Evolutionary conservation across 1,140 invertebrate genomes (phyloP).

Genomic region (Scaptomyza hsui): DNA sequence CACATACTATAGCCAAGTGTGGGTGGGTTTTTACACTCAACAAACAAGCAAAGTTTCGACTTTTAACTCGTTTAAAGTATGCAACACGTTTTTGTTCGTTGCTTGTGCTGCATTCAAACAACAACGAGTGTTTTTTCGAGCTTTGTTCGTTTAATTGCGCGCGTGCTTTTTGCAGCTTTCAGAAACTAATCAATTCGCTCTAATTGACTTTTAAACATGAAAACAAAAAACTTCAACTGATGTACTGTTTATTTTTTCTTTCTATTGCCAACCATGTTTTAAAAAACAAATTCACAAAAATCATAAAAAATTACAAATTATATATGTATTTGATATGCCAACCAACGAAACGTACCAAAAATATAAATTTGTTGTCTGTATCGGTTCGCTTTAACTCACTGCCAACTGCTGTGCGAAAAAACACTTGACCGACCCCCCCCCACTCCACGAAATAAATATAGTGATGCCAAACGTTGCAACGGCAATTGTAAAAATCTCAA

Average conservation of each 20-base stretch:
- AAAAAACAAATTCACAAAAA: constrained; percentile 39
- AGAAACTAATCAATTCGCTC: constrained; percentile 28
- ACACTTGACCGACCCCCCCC: constrained; percentile 53
- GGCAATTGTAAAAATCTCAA: constrained; percentile 73
- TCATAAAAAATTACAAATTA: constrained; percentile 41
- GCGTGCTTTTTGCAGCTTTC: constrained; percentile 12
- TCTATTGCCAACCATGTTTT: constrained; percentile 23
- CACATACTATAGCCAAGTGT: constrained; percentile 50
- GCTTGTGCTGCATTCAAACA: background rate
- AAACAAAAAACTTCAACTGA: constrained; percentile 21
- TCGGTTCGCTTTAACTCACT: constrained; percentile 75
- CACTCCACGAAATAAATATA: background rate
- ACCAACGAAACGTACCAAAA: constrained; percentile 43
- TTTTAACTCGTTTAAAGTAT: constrained; percentile 31
- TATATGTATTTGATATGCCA: constrained; percentile 38
- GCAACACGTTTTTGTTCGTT: constrained; percentile 33
- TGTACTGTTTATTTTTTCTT: constrained; percentile 33
- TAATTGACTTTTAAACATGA: constrained; percentile 1
- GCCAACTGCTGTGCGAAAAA: constrained; percentile 76
- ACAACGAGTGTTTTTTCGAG: background rate
- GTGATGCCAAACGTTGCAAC: constrained; percentile 60
- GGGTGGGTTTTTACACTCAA: constrained; percentile 10
- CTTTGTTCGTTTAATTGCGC: constrained; percentile 1
- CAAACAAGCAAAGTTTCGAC: constrained; percentile 23
- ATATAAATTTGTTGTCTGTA: constrained; percentile 56